Base-by-base conservation (phyloP, 2,888 invertebrate species). In the Itoplectis maculator region DNA sequence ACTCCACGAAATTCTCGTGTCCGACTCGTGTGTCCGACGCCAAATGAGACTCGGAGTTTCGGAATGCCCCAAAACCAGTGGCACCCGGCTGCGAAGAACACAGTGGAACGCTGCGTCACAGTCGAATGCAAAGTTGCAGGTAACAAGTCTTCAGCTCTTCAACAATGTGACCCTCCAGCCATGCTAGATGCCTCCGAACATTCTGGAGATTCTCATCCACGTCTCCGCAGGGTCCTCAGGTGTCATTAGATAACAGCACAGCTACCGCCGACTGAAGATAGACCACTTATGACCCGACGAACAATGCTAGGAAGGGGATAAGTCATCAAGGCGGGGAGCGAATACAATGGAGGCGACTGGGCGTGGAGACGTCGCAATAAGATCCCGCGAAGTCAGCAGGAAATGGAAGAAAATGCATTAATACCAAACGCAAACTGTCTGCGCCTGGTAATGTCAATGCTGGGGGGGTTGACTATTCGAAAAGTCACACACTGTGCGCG, bases 71-170 rank as follows among this genome's bases (percentile, higher is more conserved):
- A 11, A 29, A 35, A 35, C 29, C 59, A 29, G 59, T 23, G 54
- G n/a, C 29, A 5, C 54, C 37, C 13, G 51, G 20, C 18, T 6
- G 8, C 15, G 37, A 63, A n/a, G 23, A 8, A 20, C 29, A 29
- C 29, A 29, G 29, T 29, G 29, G 29, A 29, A n/a, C n/a, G n/a
- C n/a, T n/a, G n/a, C n/a, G 29, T 20, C 8, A 45, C 45, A 29
- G 65, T 29, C 23, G 29, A 23, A 29, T 6, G 66, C 23, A 47
- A 66, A 66, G 66, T 66, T 66, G 23, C n/a, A 47, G 18, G 47
- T 66, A 15, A 66, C 47, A 29, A 47, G 66, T 29, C 29, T 47
- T 66, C 29, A 9, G 8, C 8, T 1, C n/a, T 47, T 15, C 47
- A 15, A 47, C 49, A 15, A 68, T 68, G 49, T 37, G 49, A 51